These are phyloP conservation scores for Sminthurinus aureus DNA, from an alignment of 2,888 invertebrate species.

Conservation along the genomic window DNA sequence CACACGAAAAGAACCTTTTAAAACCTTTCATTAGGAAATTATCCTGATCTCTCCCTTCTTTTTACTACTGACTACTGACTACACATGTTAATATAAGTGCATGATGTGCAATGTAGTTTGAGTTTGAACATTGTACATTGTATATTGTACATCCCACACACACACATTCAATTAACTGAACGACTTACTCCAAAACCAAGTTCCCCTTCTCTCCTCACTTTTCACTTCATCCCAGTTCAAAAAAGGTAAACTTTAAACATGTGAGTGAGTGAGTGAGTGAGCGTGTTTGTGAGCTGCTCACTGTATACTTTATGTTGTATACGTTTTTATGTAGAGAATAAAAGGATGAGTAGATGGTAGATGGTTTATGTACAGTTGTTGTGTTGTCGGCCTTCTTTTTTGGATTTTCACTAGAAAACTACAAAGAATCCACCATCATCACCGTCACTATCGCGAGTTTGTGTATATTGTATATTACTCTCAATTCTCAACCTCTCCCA, in stretches of 20 bases:
- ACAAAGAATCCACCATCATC: not conserved
- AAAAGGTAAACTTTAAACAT: too few species aligned
- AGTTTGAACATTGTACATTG: too few species aligned
- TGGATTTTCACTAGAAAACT: slow-evolving; percentile 16
- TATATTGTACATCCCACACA: slow-evolving; percentile 20
- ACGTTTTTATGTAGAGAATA: too few species aligned
- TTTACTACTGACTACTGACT: too few species aligned
- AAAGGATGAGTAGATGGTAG: too few species aligned
- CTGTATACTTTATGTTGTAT: too few species aligned
- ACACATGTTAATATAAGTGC: too few species aligned
- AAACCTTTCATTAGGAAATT: slow-evolving; percentile 58
- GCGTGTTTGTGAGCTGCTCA: too few species aligned
- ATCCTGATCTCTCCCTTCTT: slow-evolving; percentile 40
- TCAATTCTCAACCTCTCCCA: not conserved
- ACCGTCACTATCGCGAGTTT: not conserved
- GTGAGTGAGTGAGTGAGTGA: not conserved
- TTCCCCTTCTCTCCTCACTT: too few species aligned
- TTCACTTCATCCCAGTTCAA: too few species aligned
- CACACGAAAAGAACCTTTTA: slow-evolving; percentile 17
- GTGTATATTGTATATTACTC: not conserved
- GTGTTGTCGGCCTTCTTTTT: not conserved
- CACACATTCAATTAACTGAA: slow-evolving; percentile 37
- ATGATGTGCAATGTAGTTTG: too few species aligned
- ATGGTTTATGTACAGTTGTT: too few species aligned
- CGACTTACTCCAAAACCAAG: not conserved